A percentile compares a stretch with the other conserved stretches of the same genome.
Conservation (phyloP, 2,888 invertebrate species). For the Portevinia maculata region DNA sequence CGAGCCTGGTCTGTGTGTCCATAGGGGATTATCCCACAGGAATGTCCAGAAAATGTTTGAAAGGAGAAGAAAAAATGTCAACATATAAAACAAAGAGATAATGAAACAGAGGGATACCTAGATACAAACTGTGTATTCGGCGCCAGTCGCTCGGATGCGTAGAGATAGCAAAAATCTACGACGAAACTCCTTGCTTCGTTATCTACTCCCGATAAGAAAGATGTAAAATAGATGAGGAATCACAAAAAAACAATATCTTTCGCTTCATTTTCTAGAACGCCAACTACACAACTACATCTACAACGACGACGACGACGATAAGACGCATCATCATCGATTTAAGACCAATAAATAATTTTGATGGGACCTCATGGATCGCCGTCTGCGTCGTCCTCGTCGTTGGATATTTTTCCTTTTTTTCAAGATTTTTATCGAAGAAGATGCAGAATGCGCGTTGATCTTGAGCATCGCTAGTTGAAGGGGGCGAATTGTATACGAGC, state of each 20-base stretch:
- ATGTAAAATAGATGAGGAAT: slow-evolving; percentile 38
- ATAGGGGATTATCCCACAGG: slow-evolving; percentile 33
- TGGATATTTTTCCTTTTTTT: slow-evolving; percentile 19
- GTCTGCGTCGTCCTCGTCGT: slow-evolving; percentile 34
- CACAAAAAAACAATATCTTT: slow-evolving; percentile 15
- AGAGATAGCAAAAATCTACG: slow-evolving; percentile 34
- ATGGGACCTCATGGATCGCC: slow-evolving; percentile 75
- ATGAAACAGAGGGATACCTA: slow-evolving; percentile 36
- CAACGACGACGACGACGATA: slow-evolving; percentile 50
- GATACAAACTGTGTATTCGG: slow-evolving; percentile 24
- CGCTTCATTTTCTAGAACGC: neutral
- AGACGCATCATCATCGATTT: slow-evolving; percentile 75
- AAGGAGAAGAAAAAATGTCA: slow-evolving; percentile 37
- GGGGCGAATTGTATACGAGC: slow-evolving; percentile 12
- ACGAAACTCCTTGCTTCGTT: slow-evolving; percentile 20
- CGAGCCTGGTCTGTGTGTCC: neutral
- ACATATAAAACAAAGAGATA: slow-evolving; percentile 50
- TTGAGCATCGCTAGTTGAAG: slow-evolving; percentile 22
- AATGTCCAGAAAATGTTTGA: slow-evolving; percentile 12
- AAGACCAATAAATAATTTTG: slow-evolving; percentile 76
- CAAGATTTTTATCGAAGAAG: slow-evolving; percentile 68
- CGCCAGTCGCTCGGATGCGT: slow-evolving; percentile 32
- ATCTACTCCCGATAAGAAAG: slow-evolving; percentile 41
- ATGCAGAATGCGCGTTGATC: slow-evolving; percentile 60
- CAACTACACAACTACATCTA: neutral